Evolutionary conservation across 2,888 invertebrate species (phyloP), one percentile per base, ranked within the genome.

Genomic region (Amiota communis): DNA sequence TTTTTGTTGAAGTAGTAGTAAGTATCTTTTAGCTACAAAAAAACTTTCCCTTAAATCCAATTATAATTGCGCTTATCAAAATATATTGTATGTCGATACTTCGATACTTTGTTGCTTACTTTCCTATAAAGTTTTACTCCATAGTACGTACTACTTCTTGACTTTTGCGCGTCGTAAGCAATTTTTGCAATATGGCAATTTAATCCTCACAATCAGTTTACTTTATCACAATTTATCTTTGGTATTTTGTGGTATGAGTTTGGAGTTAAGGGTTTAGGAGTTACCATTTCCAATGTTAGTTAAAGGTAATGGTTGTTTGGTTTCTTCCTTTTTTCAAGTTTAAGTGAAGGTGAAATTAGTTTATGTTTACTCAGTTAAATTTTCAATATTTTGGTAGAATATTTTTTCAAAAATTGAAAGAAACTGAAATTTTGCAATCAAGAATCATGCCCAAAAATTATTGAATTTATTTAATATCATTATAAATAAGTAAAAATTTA

Each of bases 51-150:
- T 80, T 79, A 83, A 83, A 83, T 83, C 83, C 83, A 83, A 83
- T 83, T 83, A 83, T 83, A 83, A 83, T 84, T 83, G 83, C 85
- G 85, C 85, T 83, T 83, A 84, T 83, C 83, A 83, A 85, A 83
- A 70, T 84, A 84, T 85, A 83, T 36, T 36, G 36, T 36, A 36
- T 6, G 36, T 4, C 6, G 36, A 36, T 36, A 83, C 84, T 83
- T 82, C 83, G 83, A 85, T 83, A 81, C 84, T 68, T 53, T 49
- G 17, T 15, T 53, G 23, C 36, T 12, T 6, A 9, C 12, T 9
- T 20, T 20, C 47, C 13, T 20, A 46, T 13, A 15, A 63, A 20
- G 13, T 13, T 12, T 63, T 63, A 12, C 23, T 36, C 36, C 6
- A n/a, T n/a, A n/a, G n/a, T n/a, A n/a, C n/a, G n/a, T 36, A 2